These are phyloP conservation scores for Coccyzus lansbergi DNA, from an alignment of 2,797 vertebrate species.

Conservation along the genomic window DNA sequence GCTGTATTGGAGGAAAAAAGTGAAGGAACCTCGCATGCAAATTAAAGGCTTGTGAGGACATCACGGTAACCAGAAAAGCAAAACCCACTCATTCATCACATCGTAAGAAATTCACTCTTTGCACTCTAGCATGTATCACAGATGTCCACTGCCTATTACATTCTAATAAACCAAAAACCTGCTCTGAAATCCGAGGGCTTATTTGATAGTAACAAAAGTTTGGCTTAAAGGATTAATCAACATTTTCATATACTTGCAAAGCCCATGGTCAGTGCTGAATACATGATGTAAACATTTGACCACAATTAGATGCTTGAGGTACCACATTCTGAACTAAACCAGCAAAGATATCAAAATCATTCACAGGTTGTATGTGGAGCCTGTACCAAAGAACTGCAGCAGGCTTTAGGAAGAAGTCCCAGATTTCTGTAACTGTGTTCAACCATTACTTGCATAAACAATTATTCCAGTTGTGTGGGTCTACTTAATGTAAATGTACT, in stretches of 20 bases:
- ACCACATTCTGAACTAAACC: neutral
- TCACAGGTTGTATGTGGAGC: neutral
- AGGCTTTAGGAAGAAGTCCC: neutral
- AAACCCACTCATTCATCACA: neutral
- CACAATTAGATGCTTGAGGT: neutral
- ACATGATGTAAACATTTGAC: neutral
- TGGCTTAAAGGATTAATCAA: neutral
- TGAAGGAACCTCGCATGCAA: neutral
- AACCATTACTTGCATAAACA: slow-evolving; percentile 19
- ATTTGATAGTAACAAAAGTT: neutral
- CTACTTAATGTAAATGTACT: neutral
- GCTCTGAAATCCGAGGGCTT: neutral
- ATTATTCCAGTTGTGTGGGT: slow-evolving; percentile 17
- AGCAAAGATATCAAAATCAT: neutral
- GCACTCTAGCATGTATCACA: neutral
- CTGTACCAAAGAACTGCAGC: neutral
- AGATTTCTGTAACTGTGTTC: neutral
- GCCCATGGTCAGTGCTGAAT: neutral
- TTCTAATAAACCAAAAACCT: neutral
- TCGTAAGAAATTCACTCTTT: neutral
- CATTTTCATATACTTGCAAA: neutral
- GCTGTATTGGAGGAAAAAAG: neutral
- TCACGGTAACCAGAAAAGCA: neutral
- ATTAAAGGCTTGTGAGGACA: neutral
- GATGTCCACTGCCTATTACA: neutral